phyloP scores from a whole-genome alignment of 2,888 invertebrate species.

The Limnephilus lunatus region DNA sequence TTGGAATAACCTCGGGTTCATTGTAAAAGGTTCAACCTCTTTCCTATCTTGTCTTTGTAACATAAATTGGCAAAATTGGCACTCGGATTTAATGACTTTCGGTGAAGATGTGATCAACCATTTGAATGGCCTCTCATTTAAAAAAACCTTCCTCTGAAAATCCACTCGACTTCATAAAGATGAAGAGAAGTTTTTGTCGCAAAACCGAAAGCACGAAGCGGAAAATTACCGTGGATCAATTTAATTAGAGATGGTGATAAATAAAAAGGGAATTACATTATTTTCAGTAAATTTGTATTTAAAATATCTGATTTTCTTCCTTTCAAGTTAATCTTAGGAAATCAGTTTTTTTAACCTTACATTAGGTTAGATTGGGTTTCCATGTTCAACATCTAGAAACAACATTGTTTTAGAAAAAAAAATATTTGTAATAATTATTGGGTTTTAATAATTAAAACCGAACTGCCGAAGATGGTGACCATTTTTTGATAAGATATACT shows the following conservation, averaged over 20 bases:
- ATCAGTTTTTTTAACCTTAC: neutral
- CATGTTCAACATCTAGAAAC: neutral
- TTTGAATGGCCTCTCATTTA: neutral
- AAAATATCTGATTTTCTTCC: neutral
- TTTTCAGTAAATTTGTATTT: neutral
- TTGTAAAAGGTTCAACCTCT: neutral
- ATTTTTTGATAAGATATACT: no score
- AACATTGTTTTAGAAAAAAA: no score
- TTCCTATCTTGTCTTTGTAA: neutral
- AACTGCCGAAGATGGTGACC: no score
- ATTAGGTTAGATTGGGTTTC: neutral
- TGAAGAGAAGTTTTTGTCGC: neutral
- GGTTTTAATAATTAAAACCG: no score
- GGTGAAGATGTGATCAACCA: neutral
- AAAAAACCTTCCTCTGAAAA: neutral
- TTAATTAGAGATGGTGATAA: neutral
- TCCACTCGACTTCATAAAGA: neutral
- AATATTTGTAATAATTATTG: no score
- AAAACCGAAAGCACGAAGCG: neutral
- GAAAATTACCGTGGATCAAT: neutral
- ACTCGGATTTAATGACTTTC: neutral
- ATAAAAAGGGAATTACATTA: neutral
- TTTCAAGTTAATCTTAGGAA: neutral
- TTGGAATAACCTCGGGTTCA: neutral
- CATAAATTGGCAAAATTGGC: neutral